Evolutionary conservation across 92 coral and sea anemone genomes (phyloP), one percentile per base, ranked within the genome.

Genomic region (Porites cylindrica): DNA sequence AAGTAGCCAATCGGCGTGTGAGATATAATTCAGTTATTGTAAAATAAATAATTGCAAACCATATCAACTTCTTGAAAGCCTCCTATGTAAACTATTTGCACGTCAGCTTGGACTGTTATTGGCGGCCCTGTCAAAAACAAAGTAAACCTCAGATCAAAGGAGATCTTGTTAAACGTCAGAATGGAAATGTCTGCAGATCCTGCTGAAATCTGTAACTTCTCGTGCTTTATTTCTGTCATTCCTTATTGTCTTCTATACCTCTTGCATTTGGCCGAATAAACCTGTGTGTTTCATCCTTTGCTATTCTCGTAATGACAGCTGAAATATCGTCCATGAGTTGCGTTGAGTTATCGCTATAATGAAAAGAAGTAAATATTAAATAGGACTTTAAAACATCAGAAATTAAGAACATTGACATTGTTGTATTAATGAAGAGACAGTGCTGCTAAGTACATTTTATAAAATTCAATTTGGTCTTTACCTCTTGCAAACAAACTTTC

Each of bases 1-100:
- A 29, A 29, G 2, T 29, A 29, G 32, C 32, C 32, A 29, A 29
- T 29, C 32, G 2, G 32, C 32, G 32, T 0, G 32, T 29, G 32
- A 29, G 32, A 29, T 29, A 29, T 29, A 29, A 29, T 29, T 29
- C 32, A 32, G 1, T 17, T 26, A 10, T 13, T 11, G 16, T 70
- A 23, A 43, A 70, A 32, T 1, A 38, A 32, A 32, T 32, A 1
- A 17, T 24, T 7, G 20, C 65, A 32, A 12, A 91, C 96, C 96
- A 94, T 94, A 58, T 94, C 91, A 23, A 93, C 88, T 80, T 94
- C 96, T 70, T 89, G 84, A 51, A 94, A 89, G 32, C 86, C 72
- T 21, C 93, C 89, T 24, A 94, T 81, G 32, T 90, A 94, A 47
- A 94, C 94, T 17, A 94, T 79, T 24, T 88, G 85, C 61, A 94